Base-by-base conservation (phyloP, 2,888 invertebrate species). In the Cryptocheilus praepositus region DNA sequence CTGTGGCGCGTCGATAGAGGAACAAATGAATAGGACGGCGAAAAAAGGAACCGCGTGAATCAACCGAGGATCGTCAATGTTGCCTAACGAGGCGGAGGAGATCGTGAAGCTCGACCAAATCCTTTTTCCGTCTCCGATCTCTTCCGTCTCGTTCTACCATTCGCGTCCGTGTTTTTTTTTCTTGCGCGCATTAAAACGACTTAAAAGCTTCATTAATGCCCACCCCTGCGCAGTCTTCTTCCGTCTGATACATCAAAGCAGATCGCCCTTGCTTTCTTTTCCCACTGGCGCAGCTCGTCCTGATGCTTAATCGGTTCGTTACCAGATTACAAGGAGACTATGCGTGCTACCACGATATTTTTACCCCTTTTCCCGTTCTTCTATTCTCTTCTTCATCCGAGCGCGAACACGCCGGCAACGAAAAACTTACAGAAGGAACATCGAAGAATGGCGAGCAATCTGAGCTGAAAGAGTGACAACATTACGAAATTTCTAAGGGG, bases 311-410 rank as follows among this genome's bases (percentile, higher is more conserved):
- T 21, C 45, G 52, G 60, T 65, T 74, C 74, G 70, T 78, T 80
- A 74, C 69, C 18, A 49, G 73, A 80, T 75, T 61, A 73, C 63
- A 73, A 66, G 54, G 65, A 49, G 25, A 16, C 36, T 36, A 36
- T 11, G 36, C 36, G 36, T 36, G 36, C 7, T 11, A 11, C 11
- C 36, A 7, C 11, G 36, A 36, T 11, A 1, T 7, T 36, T 36
- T 36, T 36, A 1, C 11, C 11, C 8, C 36, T 36, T 36, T 36
- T 36, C 13, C 36, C 28, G n/a, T 61, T n/a, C 36, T 45, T 13
- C 58, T 69, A 65, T 69, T 61, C 25, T 5, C 5, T 25, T 5
- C 25, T 25, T 11, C 11, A 36, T 1, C 2, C 36, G 36, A 7
- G 7, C 36, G 36, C 11, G 36, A 36, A 2, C 11, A 36, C 36